Evolutionary conservation across 2,888 invertebrate genomes (phyloP).

Genomic region (Pseudeuparius sepicola): DNA sequence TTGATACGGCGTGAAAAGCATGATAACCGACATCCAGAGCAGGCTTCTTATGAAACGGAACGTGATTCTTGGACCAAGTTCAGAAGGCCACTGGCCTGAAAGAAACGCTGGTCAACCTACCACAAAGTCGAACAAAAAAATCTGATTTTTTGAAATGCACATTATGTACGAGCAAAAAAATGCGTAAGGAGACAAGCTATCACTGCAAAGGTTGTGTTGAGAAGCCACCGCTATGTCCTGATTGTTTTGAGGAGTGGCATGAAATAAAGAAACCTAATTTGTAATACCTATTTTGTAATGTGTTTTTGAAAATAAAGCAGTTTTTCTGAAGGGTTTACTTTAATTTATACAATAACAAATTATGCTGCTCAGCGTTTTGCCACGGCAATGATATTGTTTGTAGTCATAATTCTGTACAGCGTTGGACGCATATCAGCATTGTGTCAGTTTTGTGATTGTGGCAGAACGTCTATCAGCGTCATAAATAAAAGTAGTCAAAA

Average conservation of each 20-base stretch:
- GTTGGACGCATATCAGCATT: too few relatives aligned
- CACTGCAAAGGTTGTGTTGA: constrained; percentile 11
- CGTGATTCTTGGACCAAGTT: constrained; percentile 7
- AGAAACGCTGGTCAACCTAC: constrained; percentile 3
- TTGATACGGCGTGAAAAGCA: too few relatives aligned
- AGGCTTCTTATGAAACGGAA: too few relatives aligned
- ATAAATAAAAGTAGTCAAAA: too few relatives aligned
- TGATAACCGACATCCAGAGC: too few relatives aligned
- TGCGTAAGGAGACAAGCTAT: constrained; percentile 10
- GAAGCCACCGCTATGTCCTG: constrained; percentile 10
- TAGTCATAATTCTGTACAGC: too few relatives aligned
- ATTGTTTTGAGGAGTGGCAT: constrained; percentile 12
- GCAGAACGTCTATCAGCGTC: constrained; percentile 3
- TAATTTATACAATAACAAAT: too few relatives aligned
- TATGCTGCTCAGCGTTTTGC: too few relatives aligned
- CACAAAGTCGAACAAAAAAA: constrained; percentile 6
- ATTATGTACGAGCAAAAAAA: constrained; percentile 6
- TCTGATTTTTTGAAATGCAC: constrained; percentile 10
- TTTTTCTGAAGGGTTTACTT: too few relatives aligned
- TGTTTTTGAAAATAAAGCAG: too few relatives aligned
- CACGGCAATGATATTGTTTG: too few relatives aligned
- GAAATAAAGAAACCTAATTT: not conserved
- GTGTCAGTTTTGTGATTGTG: too few relatives aligned
- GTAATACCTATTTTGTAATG: not conserved
- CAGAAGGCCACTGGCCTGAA: constrained; percentile 11